Percentiles rank a stretch among this genome's conserved stretches.
Conservation (phyloP, 2,888 invertebrate genomes). For the Reticulitermes lucifugus region DNA sequence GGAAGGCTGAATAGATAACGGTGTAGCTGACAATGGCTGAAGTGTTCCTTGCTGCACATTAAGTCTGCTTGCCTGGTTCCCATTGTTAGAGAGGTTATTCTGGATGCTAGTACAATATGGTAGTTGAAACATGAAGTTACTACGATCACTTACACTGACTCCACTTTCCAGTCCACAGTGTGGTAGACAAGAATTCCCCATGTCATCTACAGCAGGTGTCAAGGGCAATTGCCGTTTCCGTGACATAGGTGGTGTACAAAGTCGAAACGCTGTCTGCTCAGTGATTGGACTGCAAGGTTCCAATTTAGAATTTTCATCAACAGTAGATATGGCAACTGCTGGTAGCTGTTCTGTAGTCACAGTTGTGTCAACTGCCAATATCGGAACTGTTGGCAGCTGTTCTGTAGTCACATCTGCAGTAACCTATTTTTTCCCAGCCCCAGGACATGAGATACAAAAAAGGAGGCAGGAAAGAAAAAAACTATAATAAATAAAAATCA, state of each 20-base stretch:
- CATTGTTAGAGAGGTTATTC: background rate
- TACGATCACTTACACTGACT: background rate
- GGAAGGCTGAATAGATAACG: background rate
- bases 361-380: background rate
- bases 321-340: conserved; percentile 7
- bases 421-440: conserved; percentile 1
- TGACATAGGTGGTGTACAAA: conserved; percentile 22
- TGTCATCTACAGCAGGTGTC: background rate
- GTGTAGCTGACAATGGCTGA: background rate
- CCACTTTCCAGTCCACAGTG: background rate
- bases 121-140: background rate
- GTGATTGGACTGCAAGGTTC: background rate
- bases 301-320: background rate
- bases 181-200: background rate
- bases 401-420: background rate
- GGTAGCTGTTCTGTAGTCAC: background rate
- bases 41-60: background rate
- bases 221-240: background rate
- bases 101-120: background rate
- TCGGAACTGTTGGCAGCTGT: background rate
- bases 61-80: background rate
- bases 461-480: conserved; percentile 18
- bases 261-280: background rate
- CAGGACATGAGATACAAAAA: background rate
- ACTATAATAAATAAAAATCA: conserved; percentile 11